A percentile compares a stretch with the other conserved stretches of the same genome.
These are phyloP conservation scores for Acrossocheilus wenchowensis DNA, from an alignment of 2,797 vertebrate genomes.

Conservation along the genomic window DNA sequence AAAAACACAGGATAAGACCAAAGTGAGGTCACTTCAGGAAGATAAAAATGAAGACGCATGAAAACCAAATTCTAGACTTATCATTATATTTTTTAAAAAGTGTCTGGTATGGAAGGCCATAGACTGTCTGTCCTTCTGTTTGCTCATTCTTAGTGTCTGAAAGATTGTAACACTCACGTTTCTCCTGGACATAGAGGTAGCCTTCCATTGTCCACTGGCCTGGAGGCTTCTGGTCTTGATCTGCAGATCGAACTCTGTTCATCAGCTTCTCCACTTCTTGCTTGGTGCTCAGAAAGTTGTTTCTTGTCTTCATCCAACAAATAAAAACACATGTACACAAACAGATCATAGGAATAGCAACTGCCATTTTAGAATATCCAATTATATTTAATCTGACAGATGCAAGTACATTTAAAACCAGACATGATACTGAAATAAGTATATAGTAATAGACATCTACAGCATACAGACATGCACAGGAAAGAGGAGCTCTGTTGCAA, in stretches of 20 bases:
- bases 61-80: constrained; percentile 63
- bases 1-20: constrained; percentile 19
- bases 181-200: constrained; percentile 96
- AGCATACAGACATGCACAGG: not conserved
- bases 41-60: constrained; percentile 53
- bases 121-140: not conserved
- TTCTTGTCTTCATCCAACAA: constrained; percentile 83
- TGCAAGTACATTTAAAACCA: not conserved
- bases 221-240: constrained; percentile 91
- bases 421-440: not conserved
- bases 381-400: not conserved
- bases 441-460: not conserved
- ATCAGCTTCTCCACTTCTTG: constrained; percentile 94
- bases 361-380: not conserved
- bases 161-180: constrained; percentile 82
- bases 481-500: not conserved
- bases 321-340: constrained; percentile 33
- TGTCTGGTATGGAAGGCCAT: not conserved
- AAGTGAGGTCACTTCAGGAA: constrained; percentile 14
- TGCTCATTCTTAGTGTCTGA: not conserved
- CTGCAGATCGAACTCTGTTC: constrained; percentile 95
- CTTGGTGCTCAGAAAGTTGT: constrained; percentile 97
- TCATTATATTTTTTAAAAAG: constrained; percentile 14
- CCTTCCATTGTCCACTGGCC: constrained; percentile 95
- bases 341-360: not conserved